Conservation (phyloP, 1,140 invertebrate genomes). For the Polypedilum vanderplanki region DNA sequence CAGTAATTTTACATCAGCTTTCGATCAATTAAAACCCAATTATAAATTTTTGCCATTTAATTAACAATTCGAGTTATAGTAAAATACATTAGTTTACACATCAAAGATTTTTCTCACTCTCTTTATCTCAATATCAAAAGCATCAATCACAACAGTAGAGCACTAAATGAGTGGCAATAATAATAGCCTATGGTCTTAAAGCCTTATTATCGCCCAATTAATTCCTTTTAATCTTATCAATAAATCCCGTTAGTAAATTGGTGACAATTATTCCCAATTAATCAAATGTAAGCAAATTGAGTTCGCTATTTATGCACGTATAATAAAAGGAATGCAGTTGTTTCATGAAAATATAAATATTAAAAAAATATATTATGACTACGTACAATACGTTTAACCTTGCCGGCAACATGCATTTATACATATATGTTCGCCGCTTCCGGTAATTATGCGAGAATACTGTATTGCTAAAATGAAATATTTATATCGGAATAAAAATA, state of each 20-base stretch:
- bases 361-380: neutral
- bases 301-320: neutral
- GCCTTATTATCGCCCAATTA: neutral
- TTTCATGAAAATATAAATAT: neutral
- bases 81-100: too few species aligned
- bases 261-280: neutral
- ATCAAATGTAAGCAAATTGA: too few species aligned
- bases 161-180: too few species aligned
- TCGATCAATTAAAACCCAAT: too few species aligned
- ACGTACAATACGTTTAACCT: conserved; percentile 1
- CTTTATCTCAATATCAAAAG: too few species aligned
- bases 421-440: neutral
- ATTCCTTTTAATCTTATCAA: neutral
- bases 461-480: neutral
- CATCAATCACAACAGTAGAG: too few species aligned
- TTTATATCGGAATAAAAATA: neutral
- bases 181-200: too few species aligned
- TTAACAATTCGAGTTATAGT: too few species aligned
- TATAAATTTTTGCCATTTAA: too few species aligned
- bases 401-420: neutral
- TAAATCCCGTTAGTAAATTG: neutral
- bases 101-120: too few species aligned
- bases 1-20: too few species aligned
- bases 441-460: neutral
- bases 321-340: neutral